Evolutionary conservation across 1,140 invertebrate genomes (phyloP), one percentile per base, ranked within the genome.

Genomic region (Brachionus sp.): DNA sequence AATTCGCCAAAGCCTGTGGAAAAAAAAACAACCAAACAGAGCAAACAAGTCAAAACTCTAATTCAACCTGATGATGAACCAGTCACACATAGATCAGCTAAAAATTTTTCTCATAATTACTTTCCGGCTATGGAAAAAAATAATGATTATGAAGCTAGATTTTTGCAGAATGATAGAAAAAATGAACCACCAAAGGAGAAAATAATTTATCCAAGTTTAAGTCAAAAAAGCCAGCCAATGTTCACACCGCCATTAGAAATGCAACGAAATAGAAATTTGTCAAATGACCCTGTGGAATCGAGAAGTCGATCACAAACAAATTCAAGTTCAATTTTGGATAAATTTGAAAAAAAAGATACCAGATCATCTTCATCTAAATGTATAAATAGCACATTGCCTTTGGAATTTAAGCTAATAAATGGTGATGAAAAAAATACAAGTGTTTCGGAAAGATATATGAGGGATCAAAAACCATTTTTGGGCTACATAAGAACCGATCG

Each of bases 331-430:
- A 29, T 70, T 3, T 39, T 70, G 16, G 35, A 16, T 3, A 70
- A 37, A 37, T 39, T 0, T 0, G 66, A 70, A 39, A 39, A 37
- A 19, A 70, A 39, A 44, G 66, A 70, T 39, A 3, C 35, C 13
- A n/a, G 37, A 70, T 70, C 66, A 16, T 16, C 37, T 23, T 66
- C 64, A 37, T 9, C 64, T 35, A 70, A 70, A 39, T 37, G 12
- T 19, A 12, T 19, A 9, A 70, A 70, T 16, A 70, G 66, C 19
- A 70, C 66, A 19, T 39, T 70, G 16, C 66, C 66, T 16, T 39
- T 70, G 37, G 33, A 70, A 39, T 70, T 70, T 39, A 70, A 39
- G 35, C 19, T 70, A 16, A 70, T 70, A 13, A 70, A 70, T 39
- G 37, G 37, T 16, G 66, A 70, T n/a, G 66, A 35, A 37, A 70